phyloP scores from a whole-genome alignment of 1,140 invertebrate genomes.

The Drosophila ogumai region DNA sequence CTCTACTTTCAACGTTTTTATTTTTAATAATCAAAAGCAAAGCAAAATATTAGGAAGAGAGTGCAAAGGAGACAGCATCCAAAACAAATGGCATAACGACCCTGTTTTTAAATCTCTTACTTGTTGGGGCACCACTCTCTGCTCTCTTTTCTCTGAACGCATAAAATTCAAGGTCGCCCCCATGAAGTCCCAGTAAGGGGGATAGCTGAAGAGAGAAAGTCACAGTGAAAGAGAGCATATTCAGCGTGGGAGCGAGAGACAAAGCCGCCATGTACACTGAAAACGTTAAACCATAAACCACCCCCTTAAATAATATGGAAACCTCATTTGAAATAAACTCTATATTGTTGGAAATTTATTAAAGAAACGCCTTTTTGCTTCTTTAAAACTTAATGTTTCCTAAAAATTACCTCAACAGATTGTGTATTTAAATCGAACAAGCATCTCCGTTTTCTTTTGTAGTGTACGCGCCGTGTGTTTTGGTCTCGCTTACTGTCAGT shows the following conservation, averaged over 20 bases:
- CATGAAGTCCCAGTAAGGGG: background rate
- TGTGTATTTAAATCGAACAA: background rate
- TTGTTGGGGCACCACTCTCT: background rate
- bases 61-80: slow-evolving; percentile 39
- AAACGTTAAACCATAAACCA: background rate
- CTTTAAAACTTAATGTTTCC: background rate
- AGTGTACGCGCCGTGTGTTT: slow-evolving; percentile 8
- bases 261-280: slow-evolving; percentile 4
- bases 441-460: background rate
- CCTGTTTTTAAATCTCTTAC: slow-evolving; percentile 18
- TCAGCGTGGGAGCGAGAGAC: slow-evolving; percentile 47
- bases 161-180: slow-evolving; percentile 61
- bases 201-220: slow-evolving; percentile 51
- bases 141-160: background rate
- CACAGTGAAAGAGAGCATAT: slow-evolving; percentile 43
- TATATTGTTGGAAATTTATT: background rate
- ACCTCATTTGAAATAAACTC: no score
- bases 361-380: background rate
- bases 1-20: background rate
- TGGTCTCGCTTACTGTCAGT: slow-evolving; percentile 3
- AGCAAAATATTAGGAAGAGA: slow-evolving; percentile 13
- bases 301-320: background rate
- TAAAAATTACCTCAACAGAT: background rate
- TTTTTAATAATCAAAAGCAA: slow-evolving; percentile 67
- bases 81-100: slow-evolving; percentile 56